Base-by-base conservation (phyloP, 1,140 invertebrate species). In the Hydropsyche tenuis region DNA sequence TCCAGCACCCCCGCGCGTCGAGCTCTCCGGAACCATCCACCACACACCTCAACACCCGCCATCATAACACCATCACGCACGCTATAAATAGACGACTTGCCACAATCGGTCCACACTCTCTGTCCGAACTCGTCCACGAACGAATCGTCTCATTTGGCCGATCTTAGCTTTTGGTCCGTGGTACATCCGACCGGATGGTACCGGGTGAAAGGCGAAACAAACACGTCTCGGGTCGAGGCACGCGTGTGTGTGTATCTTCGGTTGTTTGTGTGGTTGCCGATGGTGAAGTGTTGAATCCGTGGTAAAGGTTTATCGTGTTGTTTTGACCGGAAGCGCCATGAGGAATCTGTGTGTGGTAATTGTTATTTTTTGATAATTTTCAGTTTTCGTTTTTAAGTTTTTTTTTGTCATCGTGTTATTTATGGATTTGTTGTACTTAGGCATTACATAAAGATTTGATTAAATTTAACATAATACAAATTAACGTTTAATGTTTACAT, bases 21-120 rank as follows among this genome's bases (percentile, higher is more conserved):
- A 53, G 11, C 27, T 53, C 22, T 14, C 56, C 23, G 60, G 63
- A 46, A 72, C 27, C 43, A 53, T 53, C 48, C 20, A 20, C 48
- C 48, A 43, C 75, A 9, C 30, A 37, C 30, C 9, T 37, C 30
- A 3, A 37, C 30, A 3, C 3, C 30, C 30, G 30, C 65, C 20
- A 37, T 46, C 43, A 37, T 4, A 9, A 37, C 3, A 37, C 30
- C 30, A 37, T 37, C 30, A 37, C 30, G 3, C 9, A 3, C 23
- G n/a, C 62, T 23, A 25, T 23, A 60, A 74, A 77, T 77, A 77
- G 74, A 77, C 20, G 14, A 66, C 73, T 74, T 77, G 72, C 75
- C 74, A 22, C 48, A 45, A 64, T 18, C 53, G 72, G 53, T 63
- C 45, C 69, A 53, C 75, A 77, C 72, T 77, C 73, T 69, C 69